Evolutionary conservation across 2,113 vertebrate genomes (phyloP).

Genomic region (Archocentrus centrarchus): DNA sequence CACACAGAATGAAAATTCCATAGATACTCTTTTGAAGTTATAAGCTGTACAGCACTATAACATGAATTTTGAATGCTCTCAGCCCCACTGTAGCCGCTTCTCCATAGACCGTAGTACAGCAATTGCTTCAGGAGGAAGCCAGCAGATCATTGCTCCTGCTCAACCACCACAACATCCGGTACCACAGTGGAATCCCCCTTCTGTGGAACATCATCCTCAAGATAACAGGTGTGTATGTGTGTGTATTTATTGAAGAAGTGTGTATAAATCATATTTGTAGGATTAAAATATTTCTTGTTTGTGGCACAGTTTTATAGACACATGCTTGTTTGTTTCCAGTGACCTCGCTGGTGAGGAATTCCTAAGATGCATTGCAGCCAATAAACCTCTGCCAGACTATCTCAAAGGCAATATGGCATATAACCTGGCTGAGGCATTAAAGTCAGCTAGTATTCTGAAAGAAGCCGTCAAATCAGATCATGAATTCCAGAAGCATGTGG

Average conservation of each 20-base stretch:
- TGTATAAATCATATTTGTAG: not conserved
- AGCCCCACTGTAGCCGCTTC: slow-evolving; percentile 75
- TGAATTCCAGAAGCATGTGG: slow-evolving; percentile 44
- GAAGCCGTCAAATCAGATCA: slow-evolving; percentile 50
- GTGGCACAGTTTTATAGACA: not conserved
- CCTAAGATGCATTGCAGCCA: slow-evolving; percentile 77
- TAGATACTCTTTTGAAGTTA: slow-evolving; percentile 3
- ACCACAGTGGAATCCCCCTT: slow-evolving; percentile 50
- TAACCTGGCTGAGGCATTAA: slow-evolving; percentile 69
- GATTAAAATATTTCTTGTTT: not conserved
- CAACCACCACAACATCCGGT: slow-evolving; percentile 22
- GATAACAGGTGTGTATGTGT: slow-evolving; percentile 59
- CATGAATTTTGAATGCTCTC: slow-evolving; percentile 66
- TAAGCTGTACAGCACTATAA: slow-evolving; percentile 50
- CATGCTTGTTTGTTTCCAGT: slow-evolving; percentile 53
- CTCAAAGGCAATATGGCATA: slow-evolving; percentile 74
- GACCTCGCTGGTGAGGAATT: slow-evolving; percentile 80
- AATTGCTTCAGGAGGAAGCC: slow-evolving; percentile 54
- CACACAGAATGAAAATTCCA: not conserved
- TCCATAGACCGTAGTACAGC: slow-evolving; percentile 65
- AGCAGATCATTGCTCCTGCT: slow-evolving; percentile 46
- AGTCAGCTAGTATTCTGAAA: slow-evolving; percentile 62
- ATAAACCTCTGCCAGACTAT: slow-evolving; percentile 75
- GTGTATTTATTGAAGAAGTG: not conserved
- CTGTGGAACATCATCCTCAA: slow-evolving; percentile 10